phyloP scores from a whole-genome alignment of 2,113 vertebrate species.

The Numenius arquata region DNA sequence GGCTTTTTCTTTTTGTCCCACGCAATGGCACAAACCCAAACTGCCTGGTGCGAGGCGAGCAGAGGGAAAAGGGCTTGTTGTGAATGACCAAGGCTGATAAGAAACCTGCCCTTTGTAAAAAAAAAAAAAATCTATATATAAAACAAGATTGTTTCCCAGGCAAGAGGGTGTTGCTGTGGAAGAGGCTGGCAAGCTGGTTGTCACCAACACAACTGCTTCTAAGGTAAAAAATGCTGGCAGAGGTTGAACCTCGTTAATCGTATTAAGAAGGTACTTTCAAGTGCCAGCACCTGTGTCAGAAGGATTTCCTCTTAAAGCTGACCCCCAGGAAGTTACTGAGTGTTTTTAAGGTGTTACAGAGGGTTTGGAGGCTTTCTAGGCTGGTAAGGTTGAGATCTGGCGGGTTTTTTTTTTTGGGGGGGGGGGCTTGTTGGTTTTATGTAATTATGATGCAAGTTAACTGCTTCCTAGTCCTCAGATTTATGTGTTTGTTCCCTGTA shows the following conservation, averaged over 20 bases:
- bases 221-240: background rate
- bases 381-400: rapidly evolving
- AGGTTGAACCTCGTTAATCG: rapidly evolving
- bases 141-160: background rate
- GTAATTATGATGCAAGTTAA: rapidly evolving
- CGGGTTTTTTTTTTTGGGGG: background rate
- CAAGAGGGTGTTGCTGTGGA: background rate
- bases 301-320: background rate
- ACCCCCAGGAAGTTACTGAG: background rate
- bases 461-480: rapidly evolving
- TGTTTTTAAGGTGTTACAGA: rapidly evolving
- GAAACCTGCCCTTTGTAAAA: too few species aligned
- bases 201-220: background rate
- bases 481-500: background rate
- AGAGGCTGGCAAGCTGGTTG: rapidly evolving
- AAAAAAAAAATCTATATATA: background rate
- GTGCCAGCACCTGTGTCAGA: background rate
- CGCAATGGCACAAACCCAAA: rapidly evolving
- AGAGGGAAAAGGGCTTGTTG: rapidly evolving
- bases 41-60: rapidly evolving
- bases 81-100: background rate
- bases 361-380: rapidly evolving
- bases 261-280: too few species aligned
- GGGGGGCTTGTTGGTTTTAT: too few species aligned
- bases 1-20: background rate